phyloP scores from a whole-genome alignment of 2,797 vertebrate genomes.

The Tragelaphus eurycerus region DNA sequence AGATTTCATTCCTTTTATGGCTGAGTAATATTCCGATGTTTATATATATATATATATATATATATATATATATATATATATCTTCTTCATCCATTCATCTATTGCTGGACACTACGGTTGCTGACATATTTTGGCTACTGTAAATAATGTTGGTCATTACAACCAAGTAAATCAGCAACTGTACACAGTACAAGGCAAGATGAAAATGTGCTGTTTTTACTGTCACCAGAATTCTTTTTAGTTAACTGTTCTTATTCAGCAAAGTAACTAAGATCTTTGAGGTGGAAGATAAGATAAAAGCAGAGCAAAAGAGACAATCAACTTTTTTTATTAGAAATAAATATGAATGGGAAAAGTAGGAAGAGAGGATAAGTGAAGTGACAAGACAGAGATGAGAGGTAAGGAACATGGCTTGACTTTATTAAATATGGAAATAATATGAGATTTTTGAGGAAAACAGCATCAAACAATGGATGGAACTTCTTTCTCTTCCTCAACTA shows the following conservation, averaged over 20 bases:
- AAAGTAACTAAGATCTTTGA: not conserved
- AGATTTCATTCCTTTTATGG: not conserved
- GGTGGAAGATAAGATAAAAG: not conserved
- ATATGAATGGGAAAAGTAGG: not conserved
- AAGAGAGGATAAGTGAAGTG: not conserved
- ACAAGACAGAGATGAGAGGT: not conserved
- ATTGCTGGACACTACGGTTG: fast-evolving
- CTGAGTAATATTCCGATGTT: not conserved
- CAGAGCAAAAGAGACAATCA: not conserved
- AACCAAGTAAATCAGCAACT: not conserved
- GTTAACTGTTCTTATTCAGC: not conserved
- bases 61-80: not conserved
- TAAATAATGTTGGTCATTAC: not conserved
- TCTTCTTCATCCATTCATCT: not conserved
- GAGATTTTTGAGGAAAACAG: not conserved
- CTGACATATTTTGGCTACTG: not conserved
- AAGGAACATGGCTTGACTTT: not conserved
- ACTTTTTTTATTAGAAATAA: not conserved
- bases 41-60: not conserved
- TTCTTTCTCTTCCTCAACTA: not conserved
- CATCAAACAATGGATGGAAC: not conserved
- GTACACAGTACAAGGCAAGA: not conserved
- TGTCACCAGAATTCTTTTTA: not conserved
- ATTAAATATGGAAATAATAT: not conserved
- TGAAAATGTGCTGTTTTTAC: not conserved